Conservation (phyloP, 2,888 invertebrate species). For the Diaphora mendica region DNA sequence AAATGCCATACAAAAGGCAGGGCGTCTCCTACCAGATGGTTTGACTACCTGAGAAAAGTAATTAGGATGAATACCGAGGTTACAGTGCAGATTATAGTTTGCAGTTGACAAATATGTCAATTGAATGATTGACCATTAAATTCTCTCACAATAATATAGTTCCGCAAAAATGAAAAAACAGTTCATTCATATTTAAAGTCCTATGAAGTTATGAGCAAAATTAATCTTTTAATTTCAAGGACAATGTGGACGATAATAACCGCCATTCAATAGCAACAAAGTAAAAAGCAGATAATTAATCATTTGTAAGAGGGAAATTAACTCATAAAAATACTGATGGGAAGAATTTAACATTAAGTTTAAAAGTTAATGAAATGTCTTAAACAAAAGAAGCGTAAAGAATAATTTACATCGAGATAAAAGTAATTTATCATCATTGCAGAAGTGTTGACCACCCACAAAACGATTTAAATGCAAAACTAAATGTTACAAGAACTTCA, state of each 20-base stretch:
- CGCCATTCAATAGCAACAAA: slow-evolving; percentile 4
- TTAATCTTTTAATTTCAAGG: slow-evolving; percentile 14
- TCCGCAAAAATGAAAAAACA: no score
- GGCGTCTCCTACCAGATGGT: no score
- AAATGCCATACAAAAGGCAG: no score
- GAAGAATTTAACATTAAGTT: slow-evolving; percentile 21
- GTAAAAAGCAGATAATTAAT: slow-evolving; percentile 13
- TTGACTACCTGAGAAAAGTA: no score
- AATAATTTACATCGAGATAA: slow-evolving; percentile 33
- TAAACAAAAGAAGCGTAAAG: slow-evolving; percentile 30
- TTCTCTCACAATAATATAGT: no score
- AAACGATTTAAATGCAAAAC: slow-evolving; percentile 4
- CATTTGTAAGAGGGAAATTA: slow-evolving; percentile 29
- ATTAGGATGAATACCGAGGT: no score
- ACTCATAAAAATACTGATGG: slow-evolving; percentile 19
- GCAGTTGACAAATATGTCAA: no score
- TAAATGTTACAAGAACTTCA: not conserved
- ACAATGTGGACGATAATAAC: not conserved
- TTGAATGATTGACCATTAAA: no score
- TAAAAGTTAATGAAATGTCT: slow-evolving; percentile 31
- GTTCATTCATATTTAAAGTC: no score
- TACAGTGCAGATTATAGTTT: no score
- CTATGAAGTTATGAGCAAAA: slow-evolving; percentile 8
- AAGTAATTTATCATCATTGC: slow-evolving; percentile 40
- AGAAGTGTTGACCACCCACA: slow-evolving; percentile 10